phyloP scores from a whole-genome alignment of 1,140 invertebrate species.

The Leucophenga varia region DNA sequence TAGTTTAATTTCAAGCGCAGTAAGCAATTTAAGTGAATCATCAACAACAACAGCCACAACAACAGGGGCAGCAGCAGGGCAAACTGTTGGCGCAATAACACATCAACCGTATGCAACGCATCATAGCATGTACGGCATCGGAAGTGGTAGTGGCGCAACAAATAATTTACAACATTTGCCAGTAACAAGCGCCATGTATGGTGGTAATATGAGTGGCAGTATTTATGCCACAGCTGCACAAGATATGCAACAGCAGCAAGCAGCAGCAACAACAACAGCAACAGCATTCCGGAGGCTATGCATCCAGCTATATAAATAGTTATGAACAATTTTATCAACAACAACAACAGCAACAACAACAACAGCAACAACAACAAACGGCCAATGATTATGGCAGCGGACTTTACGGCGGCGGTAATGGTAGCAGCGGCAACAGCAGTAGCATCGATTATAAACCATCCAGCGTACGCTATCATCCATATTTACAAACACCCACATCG shows the following conservation, averaged over 20 bases:
- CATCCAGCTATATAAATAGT: slow-evolving; percentile 46
- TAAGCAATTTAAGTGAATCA: slow-evolving; percentile 6
- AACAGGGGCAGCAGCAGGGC: slow-evolving; percentile 28
- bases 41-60: slow-evolving; percentile 26
- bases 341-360: slow-evolving; percentile 31
- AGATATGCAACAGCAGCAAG: slow-evolving; percentile 69
- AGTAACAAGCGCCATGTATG: neutral
- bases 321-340: slow-evolving; percentile 56
- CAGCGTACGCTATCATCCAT: slow-evolving; percentile 48
- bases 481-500: slow-evolving; percentile 42
- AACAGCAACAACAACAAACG: slow-evolving; percentile 24
- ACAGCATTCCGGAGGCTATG: slow-evolving; percentile 18
- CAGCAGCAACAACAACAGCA: slow-evolving; percentile 19
- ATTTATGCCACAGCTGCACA: slow-evolving; percentile 62
- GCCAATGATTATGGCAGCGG: slow-evolving; percentile 21
- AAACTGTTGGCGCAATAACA: slow-evolving; percentile 29
- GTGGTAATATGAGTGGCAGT: slow-evolving; percentile 45
- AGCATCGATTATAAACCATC: slow-evolving; percentile 14
- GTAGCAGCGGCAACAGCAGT: slow-evolving; percentile 12
- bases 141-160: slow-evolving; percentile 9
- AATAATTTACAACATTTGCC: neutral
- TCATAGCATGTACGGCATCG: slow-evolving; percentile 24
- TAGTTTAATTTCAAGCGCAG: too few relatives aligned
- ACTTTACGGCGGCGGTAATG: neutral
- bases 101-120: slow-evolving; percentile 56